Conservation (phyloP, 1,140 invertebrate species). For the Subanguina moxae region DNA sequence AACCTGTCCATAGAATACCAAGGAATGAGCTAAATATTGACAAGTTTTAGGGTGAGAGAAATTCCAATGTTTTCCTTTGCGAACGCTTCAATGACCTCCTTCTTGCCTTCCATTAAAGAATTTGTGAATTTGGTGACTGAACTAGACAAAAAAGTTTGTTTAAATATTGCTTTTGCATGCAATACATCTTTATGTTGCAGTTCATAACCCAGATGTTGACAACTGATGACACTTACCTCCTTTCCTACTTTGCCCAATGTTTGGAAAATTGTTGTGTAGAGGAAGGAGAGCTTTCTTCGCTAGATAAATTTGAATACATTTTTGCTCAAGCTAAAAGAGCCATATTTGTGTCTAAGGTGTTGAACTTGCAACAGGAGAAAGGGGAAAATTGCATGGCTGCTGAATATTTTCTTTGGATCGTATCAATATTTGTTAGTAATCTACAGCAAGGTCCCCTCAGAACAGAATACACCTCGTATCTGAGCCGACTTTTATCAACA, state of each 20-base stretch:
- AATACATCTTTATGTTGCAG: not conserved
- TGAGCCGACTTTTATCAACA: too few species aligned
- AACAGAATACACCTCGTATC: too few species aligned
- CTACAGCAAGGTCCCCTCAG: too few species aligned
- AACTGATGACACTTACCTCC: not conserved
- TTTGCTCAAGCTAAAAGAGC: not conserved
- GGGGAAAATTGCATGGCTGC: not conserved
- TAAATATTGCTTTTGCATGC: too few species aligned
- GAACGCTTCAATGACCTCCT: not conserved
- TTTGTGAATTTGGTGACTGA: not conserved
- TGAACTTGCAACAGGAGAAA: not conserved
- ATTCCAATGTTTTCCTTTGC: not conserved
- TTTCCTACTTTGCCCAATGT: slow-evolving; percentile 2
- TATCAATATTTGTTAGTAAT: not conserved
- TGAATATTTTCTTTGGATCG: not conserved
- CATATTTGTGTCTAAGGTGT: not conserved
- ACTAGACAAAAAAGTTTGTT: not conserved
- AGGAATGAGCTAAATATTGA: too few species aligned
- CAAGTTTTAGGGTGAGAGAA: not conserved
- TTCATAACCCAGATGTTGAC: not conserved
- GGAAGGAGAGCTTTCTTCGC: not conserved
- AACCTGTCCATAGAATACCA: too few species aligned
- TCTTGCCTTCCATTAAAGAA: not conserved
- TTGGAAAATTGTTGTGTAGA: not conserved
- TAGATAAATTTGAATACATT: not conserved